Evolutionary conservation across 2,888 invertebrate genomes (phyloP), one percentile per base, ranked within the genome.

Genomic region (Conistra vaccinii): DNA sequence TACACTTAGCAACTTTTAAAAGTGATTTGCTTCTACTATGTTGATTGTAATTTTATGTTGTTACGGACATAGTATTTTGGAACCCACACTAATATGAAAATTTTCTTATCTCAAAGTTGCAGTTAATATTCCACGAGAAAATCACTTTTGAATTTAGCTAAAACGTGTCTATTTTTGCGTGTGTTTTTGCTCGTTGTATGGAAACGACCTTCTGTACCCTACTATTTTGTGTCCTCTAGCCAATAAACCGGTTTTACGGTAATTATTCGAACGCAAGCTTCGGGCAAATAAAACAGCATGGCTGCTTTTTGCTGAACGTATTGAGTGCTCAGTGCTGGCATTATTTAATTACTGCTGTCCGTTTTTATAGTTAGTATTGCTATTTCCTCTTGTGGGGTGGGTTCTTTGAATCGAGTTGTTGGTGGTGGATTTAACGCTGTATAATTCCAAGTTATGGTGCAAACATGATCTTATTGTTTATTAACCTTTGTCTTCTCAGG

Each of bases 261-360:
- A 78, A 85, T 85, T 77, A 81, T 84, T 75, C 69, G 81, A 69
- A 66, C n/a, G 74, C 61, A 55, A 61, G 66, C 55, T 63, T 42
- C 76, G 39, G 26, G 32, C 76, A 85, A 87, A 85, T 80, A 83
- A 85, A 85, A 79, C 51, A 71, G 68, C 58, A 75, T 67, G 69
- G 42, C 69, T 68, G 66, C 45, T 76, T 78, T 72, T 83, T 66
- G 63, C 60, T 68, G 73, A 74, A 67, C 55, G 55, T 75, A 74
- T 53, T 79, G 58, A 73, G 69, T 77, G 42, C 75, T 61, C 69
- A 48, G 62, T 80, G 67, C 48, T 51, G 55, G 65, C 71, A 68
- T 75, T 67, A 75, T 76, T 77, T 85, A 79, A 85, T 85, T 79
- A 69, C 61, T 42, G 62, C 42, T 60, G 35, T 35, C 53, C 39